Percentiles rank a stretch among this genome's conserved stretches.
Evolutionary conservation across 2,797 vertebrate genomes (phyloP).

Genomic region (Peromyscus attwateri): DNA sequence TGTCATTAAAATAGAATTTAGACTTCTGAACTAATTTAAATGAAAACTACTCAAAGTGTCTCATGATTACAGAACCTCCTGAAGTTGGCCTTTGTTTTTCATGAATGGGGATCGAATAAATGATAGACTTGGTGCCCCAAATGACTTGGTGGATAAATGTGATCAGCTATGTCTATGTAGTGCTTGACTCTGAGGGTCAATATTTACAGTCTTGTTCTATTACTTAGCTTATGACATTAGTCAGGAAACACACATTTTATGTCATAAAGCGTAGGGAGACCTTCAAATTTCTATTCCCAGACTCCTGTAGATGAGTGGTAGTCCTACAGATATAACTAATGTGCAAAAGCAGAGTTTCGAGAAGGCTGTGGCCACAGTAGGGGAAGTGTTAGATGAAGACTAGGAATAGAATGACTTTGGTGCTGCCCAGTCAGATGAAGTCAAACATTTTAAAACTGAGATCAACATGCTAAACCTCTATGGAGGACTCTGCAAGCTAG

Average conservation of each 20-base stretch:
- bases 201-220: constrained; percentile 37
- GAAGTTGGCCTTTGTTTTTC: constrained; percentile 54
- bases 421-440: background rate
- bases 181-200: background rate
- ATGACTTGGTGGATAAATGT: background rate
- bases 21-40: constrained; percentile 68
- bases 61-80: constrained; percentile 33
- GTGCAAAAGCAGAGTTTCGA: background rate
- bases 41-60: constrained; percentile 51
- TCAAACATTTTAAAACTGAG: constrained; percentile 1
- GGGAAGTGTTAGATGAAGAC: background rate
- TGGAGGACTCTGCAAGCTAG: background rate
- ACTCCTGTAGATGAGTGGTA: background rate
- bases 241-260: background rate
- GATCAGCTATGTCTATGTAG: constrained; percentile 22
- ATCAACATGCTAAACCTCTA: background rate
- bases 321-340: background rate
- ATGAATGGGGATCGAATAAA: background rate
- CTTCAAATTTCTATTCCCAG: background rate
- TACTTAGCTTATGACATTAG: background rate
- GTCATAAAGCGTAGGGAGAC: background rate
- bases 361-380: background rate
- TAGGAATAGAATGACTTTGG: background rate
- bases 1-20: constrained; percentile 73
- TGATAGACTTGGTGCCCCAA: background rate